Base-by-base conservation (phyloP, 2,888 invertebrate genomes). In the Oeneis ivallda region DNA sequence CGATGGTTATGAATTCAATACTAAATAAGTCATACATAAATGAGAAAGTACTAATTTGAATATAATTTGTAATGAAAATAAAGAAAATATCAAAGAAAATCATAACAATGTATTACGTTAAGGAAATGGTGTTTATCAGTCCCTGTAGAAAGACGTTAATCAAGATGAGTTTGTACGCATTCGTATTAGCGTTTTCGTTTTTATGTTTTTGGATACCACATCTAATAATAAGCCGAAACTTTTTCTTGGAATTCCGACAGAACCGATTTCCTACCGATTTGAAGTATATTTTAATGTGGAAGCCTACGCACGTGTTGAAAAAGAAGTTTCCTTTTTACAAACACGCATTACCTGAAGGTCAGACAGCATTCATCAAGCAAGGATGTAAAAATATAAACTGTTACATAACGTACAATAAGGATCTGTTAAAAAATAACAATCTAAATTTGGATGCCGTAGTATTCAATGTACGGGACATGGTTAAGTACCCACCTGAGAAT, bases 271-370 rank as follows among this genome's bases (percentile, higher is more conserved):
- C 76, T 10, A 82, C 84, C n/a, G 89, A 89, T 70, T 69, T 91
- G 39, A 91, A 88, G 66, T 86, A 91, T 59, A 83, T 92, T 45
- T 72, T 90, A 0, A 81, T 90, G 65, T 92, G 89, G 87, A 84
- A 77, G 0, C 74, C 75, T 13, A 65, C 67, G 0, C 75, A 70
- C 26, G 69, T 61, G 7, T 75, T 62, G 56, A 71, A 71, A 37
- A 74, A 70, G 57, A 75, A 67, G 56, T 71, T 57, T 41, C 67
- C 66, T 3, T 45, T 19, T 32, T 70, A 74, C 1, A 73, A 70
- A 61, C 67, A 72, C 0, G 57, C 67, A 5, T 78, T 81, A 61
- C 50, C 71, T 1, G 65, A 74, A 11, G 85, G 91, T 32, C 86
- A 88, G 61, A 76, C 47, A 13, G 67, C 76, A 59, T 85, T 92